Percentiles rank a stretch among this genome's conserved stretches.
phyloP scores from a whole-genome alignment of 2,797 vertebrate genomes.

The Denticeps clupeoides region DNA sequence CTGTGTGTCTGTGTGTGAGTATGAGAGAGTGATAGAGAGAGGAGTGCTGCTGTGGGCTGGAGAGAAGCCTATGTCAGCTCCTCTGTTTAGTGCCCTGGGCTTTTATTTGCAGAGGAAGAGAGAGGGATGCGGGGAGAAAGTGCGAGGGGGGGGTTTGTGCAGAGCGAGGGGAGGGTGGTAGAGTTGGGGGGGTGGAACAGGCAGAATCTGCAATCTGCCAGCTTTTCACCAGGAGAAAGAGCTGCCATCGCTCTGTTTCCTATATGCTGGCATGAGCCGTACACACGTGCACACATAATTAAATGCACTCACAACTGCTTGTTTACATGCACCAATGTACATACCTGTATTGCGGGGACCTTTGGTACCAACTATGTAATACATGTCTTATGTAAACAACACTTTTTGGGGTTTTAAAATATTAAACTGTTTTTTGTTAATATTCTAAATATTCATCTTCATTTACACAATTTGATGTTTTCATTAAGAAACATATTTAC shows the following conservation, averaged over 20 bases:
- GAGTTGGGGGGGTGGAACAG: constrained; percentile 16
- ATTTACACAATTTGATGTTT: too few relatives aligned
- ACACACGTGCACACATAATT: constrained; percentile 14
- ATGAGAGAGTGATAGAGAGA: background rate
- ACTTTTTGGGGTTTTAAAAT: too few relatives aligned
- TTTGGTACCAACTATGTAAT: too few relatives aligned
- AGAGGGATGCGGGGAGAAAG: background rate
- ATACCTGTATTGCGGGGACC: too few relatives aligned
- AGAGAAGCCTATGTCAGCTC: constrained; percentile 23
- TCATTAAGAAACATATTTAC: too few relatives aligned
- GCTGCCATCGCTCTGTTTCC: constrained; percentile 40
- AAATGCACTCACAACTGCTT: background rate
- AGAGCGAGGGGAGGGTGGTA: background rate
- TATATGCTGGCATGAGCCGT: constrained; percentile 40
- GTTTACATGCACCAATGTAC: background rate
- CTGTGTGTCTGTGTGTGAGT: background rate
- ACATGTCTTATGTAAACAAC: too few relatives aligned
- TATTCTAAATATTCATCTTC: too few relatives aligned
- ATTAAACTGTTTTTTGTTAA: too few relatives aligned
- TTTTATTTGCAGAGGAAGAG: constrained; percentile 38
- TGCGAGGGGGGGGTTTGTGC: constrained; percentile 13
- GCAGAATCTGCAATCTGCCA: constrained; percentile 28
- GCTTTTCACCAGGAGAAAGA: constrained; percentile 39
- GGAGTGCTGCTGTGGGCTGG: constrained; percentile 4
- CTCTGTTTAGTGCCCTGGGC: constrained; percentile 25